Base-by-base conservation (phyloP, 2,797 vertebrate species). In the Eupleurogrammus muticus region DNA sequence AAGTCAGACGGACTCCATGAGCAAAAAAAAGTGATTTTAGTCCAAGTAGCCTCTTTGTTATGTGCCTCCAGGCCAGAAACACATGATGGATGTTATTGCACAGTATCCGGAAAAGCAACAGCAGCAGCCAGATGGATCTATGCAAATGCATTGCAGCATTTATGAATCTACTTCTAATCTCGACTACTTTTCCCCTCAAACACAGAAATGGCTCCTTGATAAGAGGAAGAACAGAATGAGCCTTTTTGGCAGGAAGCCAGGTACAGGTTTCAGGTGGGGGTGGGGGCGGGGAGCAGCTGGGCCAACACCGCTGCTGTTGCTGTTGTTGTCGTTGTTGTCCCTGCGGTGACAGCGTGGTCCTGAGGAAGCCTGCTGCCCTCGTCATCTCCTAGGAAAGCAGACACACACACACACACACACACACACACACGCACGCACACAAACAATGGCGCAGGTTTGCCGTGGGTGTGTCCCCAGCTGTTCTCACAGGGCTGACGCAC, bases 391-490 rank as follows among this genome's bases (percentile, higher is more conserved):
- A 71, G 72, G 56, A 81, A 61, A 57, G 61, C 75, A 69, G 17
- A 47, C 60, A 77, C 63, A 79, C 65, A 46, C 10, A 1, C 35
- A 63, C 81, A 75, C 80, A 84, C 73, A 68, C 32, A 59, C 6
- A 21, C 55, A 72, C 60, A 87, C 81, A 75, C 80, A 84, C 73
- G 66, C 32, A 59, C 6, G 24, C 55, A 72, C 60, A 64, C 75
- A 88, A 79, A 87, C 85, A 76, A 66, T 52, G 66, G 66, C 36
- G n/a, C 70, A 75, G 36, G 90, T 90, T 90, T 90, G 82, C 82
- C 53, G 84, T 89, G 90, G 90, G 91, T 82, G 90, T 89, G 87
- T 83, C 84, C 71, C 79, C 79, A 83, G 84, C 85, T 91, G 81
- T 75, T 83, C 38, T 1, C 16, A 24, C 38, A 24, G 70, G 66